A percentile compares a stretch with the other conserved stretches of the same genome.
phyloP scores from a whole-genome alignment of 1,140 invertebrate species.

The Apis mellifera region DNA sequence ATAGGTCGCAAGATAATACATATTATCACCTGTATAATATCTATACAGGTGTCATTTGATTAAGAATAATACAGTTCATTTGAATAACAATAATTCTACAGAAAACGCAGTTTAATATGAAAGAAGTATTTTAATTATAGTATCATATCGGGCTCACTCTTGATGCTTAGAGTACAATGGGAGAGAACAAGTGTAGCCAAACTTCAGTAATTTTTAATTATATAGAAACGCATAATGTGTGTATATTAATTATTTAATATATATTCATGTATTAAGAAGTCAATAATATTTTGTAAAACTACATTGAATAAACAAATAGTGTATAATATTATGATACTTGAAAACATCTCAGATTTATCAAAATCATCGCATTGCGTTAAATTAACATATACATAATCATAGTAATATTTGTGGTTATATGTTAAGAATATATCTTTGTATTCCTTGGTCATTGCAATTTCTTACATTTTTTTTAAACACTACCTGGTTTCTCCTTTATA shows the following conservation, averaged over 20 bases:
- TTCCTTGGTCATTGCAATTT: slow-evolving; percentile 43
- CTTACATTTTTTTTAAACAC: background rate
- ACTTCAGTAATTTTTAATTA: slow-evolving; percentile 35
- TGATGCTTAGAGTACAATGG: slow-evolving; percentile 35
- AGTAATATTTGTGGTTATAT: slow-evolving; percentile 27
- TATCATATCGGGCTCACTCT: background rate
- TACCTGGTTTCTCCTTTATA: slow-evolving; percentile 40
- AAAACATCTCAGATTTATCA: slow-evolving; percentile 12
- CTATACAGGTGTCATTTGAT: slow-evolving; percentile 37
- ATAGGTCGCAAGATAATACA: slow-evolving; percentile 33
- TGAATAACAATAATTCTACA: slow-evolving; percentile 27
- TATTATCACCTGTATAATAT: slow-evolving; percentile 12
- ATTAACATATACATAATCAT: slow-evolving; percentile 6
- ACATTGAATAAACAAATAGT: slow-evolving; percentile 6
- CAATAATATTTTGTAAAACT: slow-evolving; percentile 1
- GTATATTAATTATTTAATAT: slow-evolving; percentile 33
- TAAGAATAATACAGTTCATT: slow-evolving; percentile 37
- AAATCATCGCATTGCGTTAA: background rate
- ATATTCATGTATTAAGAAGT: slow-evolving; percentile 31
- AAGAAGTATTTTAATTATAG: slow-evolving; percentile 26
- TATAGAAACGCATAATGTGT: slow-evolving; percentile 12
- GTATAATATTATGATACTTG: slow-evolving; percentile 4
- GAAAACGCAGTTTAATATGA: slow-evolving; percentile 27
- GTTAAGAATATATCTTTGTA: slow-evolving; percentile 32
- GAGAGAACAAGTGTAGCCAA: slow-evolving; percentile 25